Base-by-base conservation (phyloP, 2,888 invertebrate genomes). In the Machimus atricapillus region DNA sequence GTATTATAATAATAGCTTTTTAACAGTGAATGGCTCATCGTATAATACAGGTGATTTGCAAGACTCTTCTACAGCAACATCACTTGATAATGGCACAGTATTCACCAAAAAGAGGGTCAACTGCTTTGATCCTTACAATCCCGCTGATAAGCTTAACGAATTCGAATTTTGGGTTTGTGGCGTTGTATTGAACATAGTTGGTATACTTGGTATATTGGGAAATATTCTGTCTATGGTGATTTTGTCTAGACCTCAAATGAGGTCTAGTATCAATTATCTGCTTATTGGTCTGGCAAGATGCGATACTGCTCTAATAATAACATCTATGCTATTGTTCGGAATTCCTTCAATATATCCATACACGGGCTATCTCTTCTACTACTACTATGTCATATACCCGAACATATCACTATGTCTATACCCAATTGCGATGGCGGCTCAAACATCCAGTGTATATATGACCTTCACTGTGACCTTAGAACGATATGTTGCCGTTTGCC, bases 361-460 rank as follows among this genome's bases (percentile, higher is more conserved):
- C 93, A 96, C 97, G 37, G 96, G 96, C 8, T 93, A 94, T 77
- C 93, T 97, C 90, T 96, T 95, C 92, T 94, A 95, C 90, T 97
- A 97, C 93, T 96, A 95, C 92, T 97, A 95, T 93, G 94, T 95
- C 90, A 94, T 96, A 81, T 97, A 96, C 91, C 97, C 97, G 74
- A 96, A 95, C 90, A 94, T 98, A 90, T 96, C 97, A 87, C 96
- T 96, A 16, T 94, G 95, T 89, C 94, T 97, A 40, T 97, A 95
- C 92, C 98, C 98, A 23, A 92, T 98, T 66, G 97, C 97, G 8
- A 95, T 97, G 92, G 96, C 96, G 31, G 96, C 97, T 86, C 98
- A 99, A 93, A 98, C 98, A 89, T 97, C 97, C 88, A 98, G 98
- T 85, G 97, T 98, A 87, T 99, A 98, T 93, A 94, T 99, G 91